These are phyloP conservation scores for Siderastrea radians DNA, from an alignment of 92 coral and sea anemone species.

Conservation along the genomic window DNA sequence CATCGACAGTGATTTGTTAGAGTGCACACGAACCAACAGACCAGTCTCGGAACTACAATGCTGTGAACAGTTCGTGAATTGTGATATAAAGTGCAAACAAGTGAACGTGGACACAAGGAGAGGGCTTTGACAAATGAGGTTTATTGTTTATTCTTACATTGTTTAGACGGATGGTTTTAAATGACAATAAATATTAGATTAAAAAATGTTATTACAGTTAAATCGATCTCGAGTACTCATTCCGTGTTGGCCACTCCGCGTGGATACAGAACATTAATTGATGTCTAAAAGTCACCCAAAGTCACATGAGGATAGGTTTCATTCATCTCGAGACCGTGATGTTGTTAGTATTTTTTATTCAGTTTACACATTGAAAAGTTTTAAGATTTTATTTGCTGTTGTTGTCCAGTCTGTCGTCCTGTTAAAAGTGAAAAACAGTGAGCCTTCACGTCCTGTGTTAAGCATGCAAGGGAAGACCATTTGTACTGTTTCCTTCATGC, in stretches of 20 bases:
- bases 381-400: background rate
- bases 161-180: background rate
- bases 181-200: background rate
- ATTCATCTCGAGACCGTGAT: background rate
- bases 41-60: background rate
- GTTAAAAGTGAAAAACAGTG: background rate
- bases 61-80: background rate
- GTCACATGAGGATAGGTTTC: no score
- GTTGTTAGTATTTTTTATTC: no score
- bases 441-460: background rate
- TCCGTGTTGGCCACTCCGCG: background rate
- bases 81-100: background rate
- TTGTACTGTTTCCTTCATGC: background rate
- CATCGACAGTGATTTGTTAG: background rate
- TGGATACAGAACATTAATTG: background rate
- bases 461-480: conserved; percentile 1
- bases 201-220: background rate
- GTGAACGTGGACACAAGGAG: background rate
- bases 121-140: background rate
- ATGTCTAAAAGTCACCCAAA: no score
- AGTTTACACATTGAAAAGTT: background rate
- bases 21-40: background rate
- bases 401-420: background rate
- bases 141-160: background rate
- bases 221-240: background rate